Percentiles rank a stretch among this genome's conserved stretches.
Evolutionary conservation across 2,797 vertebrate species (phyloP).

Genomic region (Eulemur mongoz): DNA sequence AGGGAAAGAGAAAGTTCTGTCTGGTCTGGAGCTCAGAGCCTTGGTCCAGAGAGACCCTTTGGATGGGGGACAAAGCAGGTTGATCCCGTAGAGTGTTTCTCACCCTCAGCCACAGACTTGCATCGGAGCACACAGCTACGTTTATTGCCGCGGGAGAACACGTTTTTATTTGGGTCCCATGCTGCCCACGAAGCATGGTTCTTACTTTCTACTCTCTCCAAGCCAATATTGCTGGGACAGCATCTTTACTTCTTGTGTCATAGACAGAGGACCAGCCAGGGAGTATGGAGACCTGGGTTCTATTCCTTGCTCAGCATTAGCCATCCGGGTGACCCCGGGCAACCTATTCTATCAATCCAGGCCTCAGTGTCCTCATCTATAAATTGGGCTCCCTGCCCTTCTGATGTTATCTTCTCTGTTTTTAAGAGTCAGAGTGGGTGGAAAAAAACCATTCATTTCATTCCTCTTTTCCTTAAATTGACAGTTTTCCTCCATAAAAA

Average conservation of each 20-base stretch:
- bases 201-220: neutral
- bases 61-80: conserved; percentile 21
- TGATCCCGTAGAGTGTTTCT: neutral
- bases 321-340: neutral
- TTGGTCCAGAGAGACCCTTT: neutral
- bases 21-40: neutral
- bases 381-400: neutral
- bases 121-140: neutral
- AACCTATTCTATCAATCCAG: neutral
- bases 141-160: neutral
- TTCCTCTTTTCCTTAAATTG: conserved; percentile 45
- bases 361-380: neutral
- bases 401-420: neutral
- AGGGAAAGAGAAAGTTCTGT: conserved; percentile 24
- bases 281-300: neutral
- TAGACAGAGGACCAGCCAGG: neutral
- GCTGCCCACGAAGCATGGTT: neutral
- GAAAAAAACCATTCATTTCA: neutral
- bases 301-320: neutral
- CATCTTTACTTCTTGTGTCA: neutral
- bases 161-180: neutral
- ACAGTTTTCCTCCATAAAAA: conserved; percentile 54
- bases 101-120: neutral
- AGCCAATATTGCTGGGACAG: conserved; percentile 7
- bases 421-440: neutral